Evolutionary conservation across 2,888 invertebrate species (phyloP), one percentile per base, ranked within the genome.

Genomic region (Nomada hirtipes): DNA sequence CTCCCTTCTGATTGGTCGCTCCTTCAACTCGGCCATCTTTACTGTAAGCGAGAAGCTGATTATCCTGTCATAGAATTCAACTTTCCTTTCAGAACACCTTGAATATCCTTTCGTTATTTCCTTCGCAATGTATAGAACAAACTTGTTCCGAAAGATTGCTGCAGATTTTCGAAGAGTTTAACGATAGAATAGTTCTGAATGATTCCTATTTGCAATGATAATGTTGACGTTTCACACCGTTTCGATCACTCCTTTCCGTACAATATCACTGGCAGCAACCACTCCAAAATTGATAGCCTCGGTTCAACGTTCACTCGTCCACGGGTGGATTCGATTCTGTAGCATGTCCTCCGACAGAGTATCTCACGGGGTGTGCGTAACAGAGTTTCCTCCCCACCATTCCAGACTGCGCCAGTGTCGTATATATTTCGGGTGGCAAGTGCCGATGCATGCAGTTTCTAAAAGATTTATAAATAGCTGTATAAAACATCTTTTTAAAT

Each of bases 1-100:
- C 86, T 96, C 96, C 82, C 96, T 95, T 81, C 92, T 93, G 76
- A 94, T 91, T 78, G 82, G 77, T 65, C 80, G 78, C 70, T 76
- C 74, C 85, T 79, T 82, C 29, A 63, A 71, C 70, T 84, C 72
- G 65, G 83, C 74, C 79, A 80, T 82, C 64, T 79, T 83, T 81
- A 77, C 60, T 73, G 65, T 64, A 69, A 74, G 61, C 76, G 71
- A 84, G 73, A 65, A 73, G 78, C 53, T 57, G 74, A 60, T 81
- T 79, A 79, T 75, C 74, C 82, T 82, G 82, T 83, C 82, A 81
- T 73, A 76, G 72, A 82, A 82, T 73, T 83, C 15, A 44, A 57
- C 75, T 80, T 57, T 75, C 67, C 70, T 64, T 71, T 29, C 61
- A 23, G 55, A 20, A 53, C 65, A 1, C 44, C 53, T n/a, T 2